phyloP scores from a whole-genome alignment of 2,113 vertebrate species.

The Thomomys bottae region DNA sequence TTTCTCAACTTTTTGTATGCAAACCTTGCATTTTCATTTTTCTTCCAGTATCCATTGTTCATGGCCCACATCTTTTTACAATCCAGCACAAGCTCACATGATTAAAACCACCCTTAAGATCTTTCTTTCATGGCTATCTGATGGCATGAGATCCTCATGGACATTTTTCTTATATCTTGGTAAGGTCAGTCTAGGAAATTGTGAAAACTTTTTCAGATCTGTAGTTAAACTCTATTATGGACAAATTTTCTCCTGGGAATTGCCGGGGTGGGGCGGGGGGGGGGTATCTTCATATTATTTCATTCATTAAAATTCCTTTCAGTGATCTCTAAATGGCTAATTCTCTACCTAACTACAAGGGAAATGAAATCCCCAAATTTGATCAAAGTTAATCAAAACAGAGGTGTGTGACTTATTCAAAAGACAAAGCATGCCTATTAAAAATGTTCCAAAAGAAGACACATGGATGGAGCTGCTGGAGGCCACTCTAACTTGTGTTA shows the following conservation, averaged over 20 bases:
- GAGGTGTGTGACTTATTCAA: slow-evolving; percentile 64
- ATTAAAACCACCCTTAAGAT: neutral
- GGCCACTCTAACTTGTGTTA: slow-evolving; percentile 65
- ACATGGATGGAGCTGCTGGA: slow-evolving; percentile 59
- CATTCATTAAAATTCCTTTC: slow-evolving; percentile 71
- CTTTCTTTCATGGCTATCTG: slow-evolving; percentile 14
- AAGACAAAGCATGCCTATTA: slow-evolving; percentile 73
- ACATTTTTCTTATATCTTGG: neutral
- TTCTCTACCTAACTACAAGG: slow-evolving; percentile 63
- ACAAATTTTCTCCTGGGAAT: slow-evolving; percentile 36
- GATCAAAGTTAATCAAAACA: slow-evolving; percentile 77
- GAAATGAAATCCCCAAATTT: slow-evolving; percentile 64
- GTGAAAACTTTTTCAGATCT: slow-evolving; percentile 47
- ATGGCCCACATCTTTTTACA: neutral
- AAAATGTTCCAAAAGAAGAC: slow-evolving; percentile 68
- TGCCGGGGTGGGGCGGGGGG: too few species aligned
- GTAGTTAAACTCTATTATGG: slow-evolving; percentile 20
- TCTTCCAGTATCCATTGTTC: slow-evolving; percentile 14
- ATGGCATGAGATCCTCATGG: neutral
- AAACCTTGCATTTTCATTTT: slow-evolving; percentile 46
- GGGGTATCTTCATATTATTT: slow-evolving; percentile 56
- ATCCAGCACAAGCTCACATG: slow-evolving; percentile 16
- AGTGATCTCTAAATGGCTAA: slow-evolving; percentile 58
- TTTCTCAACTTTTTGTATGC: slow-evolving; percentile 9
- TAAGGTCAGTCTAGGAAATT: slow-evolving; percentile 56